phyloP scores from a whole-genome alignment of 2,113 vertebrate genomes.

The Cervus canadensis region DNA sequence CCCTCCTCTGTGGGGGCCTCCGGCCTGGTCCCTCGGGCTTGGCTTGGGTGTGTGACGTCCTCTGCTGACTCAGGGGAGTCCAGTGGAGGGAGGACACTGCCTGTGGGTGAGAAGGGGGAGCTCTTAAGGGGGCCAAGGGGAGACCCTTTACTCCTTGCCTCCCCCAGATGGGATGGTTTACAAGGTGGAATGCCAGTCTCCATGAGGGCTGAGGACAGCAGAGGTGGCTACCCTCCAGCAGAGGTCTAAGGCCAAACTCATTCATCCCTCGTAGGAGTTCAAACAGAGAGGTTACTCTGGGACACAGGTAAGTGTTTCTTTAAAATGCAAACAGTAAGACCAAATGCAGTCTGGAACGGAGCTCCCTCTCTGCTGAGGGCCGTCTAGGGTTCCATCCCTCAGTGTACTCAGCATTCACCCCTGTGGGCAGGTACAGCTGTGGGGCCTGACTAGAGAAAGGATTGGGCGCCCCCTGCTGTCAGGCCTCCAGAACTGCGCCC shows the following conservation, averaged over 20 bases:
- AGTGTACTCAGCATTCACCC: neutral
- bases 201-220: neutral
- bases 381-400: neutral
- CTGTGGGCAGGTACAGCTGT: neutral
- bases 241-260: neutral
- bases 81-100: neutral
- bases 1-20: neutral
- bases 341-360: neutral
- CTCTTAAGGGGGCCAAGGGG: neutral
- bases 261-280: neutral
- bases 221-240: neutral
- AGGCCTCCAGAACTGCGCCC: neutral
- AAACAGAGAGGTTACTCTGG: neutral
- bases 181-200: neutral
- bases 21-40: neutral
- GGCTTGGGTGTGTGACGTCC: neutral
- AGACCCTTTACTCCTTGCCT: neutral
- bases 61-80: neutral
- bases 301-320: neutral
- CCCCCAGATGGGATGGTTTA: neutral
- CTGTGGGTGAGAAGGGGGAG: neutral
- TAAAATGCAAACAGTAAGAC: conserved; percentile 13
- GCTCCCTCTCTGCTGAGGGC: neutral
- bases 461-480: conserved; percentile 64
- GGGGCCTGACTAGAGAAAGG: neutral